phyloP scores from a whole-genome alignment of 2,113 vertebrate genomes.

The Grantiella picta region DNA sequence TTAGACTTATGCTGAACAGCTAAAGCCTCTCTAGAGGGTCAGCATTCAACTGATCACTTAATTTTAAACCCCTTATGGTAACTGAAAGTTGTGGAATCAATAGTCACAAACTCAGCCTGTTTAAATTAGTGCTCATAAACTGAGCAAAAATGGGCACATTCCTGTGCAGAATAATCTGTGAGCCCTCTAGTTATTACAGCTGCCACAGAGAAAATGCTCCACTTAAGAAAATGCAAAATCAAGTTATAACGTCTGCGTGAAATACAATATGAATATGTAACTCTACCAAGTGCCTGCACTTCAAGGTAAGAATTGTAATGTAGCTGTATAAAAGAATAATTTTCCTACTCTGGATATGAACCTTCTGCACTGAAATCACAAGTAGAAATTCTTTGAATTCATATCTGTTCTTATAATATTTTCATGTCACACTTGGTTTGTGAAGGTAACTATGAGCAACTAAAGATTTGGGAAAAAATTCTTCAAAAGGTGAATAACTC shows the following conservation, averaged over 20 bases:
- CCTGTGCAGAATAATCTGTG: background rate
- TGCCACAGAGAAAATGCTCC: background rate
- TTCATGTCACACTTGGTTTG: background rate
- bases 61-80: background rate
- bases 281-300: background rate
- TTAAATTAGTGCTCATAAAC: background rate
- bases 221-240: background rate
- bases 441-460: background rate
- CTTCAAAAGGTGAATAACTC: background rate
- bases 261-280: background rate
- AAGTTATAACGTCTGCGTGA: background rate
- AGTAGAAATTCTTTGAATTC: background rate
- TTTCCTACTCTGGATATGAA: background rate
- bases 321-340: background rate
- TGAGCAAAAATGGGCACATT: background rate
- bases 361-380: background rate
- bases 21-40: background rate
- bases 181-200: background rate
- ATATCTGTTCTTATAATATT: background rate
- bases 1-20: background rate
- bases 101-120: background rate
- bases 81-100: background rate
- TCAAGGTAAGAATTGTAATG: background rate
- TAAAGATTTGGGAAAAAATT: background rate
- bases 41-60: background rate